Base-by-base conservation (phyloP, 2,113 vertebrate species). In the Elachura formosa region DNA sequence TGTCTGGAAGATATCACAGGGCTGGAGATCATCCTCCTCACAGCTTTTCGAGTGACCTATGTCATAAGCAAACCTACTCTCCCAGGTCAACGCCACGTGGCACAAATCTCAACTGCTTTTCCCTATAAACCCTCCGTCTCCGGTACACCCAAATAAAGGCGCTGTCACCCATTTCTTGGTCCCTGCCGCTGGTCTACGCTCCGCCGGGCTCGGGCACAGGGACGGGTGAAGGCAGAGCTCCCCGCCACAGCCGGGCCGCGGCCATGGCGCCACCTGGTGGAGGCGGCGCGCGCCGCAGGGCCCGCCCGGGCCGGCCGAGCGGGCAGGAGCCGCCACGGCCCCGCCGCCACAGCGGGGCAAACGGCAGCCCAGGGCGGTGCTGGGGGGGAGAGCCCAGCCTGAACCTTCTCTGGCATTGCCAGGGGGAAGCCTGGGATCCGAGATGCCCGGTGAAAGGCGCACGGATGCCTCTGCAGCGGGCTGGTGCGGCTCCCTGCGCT, bases 261-360 rank as follows among this genome's bases (percentile, higher is more conserved):
- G 56, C 97, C 94, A 94, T 55, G 87, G 48, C 89, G 96, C 95
- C 97, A 96, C 90, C 97, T 97, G 66, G 84, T 93, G 97, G 95
- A 63, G 15, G 2, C 38, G 43, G 18, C 1, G 49, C 43, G 73
- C 43, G 62, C 66, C 36, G 49, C 79, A 41, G 33, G 17, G 18
- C 2, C 36, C 41, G 69, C 28, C 22, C 5, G 12, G 2, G 3
- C 11, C 8, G 14, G 14, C 46, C 3, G 11, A 1, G 13, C 16
- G 25, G 6, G 33, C 6, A 9, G 1, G 29, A 7, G 10, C 13
- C 9, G 29, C 23, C 6, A 7, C 28, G 56, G 5, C 24, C 61
- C 11, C 10, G 9, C 11, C 19, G 31, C 46, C 55, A 0, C 64
- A 14, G 62, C 51, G 0, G 1, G 6, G 66, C 4, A 23, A 10